Evolutionary conservation across 2,113 vertebrate species (phyloP), one percentile per base, ranked within the genome.

Genomic region (Dromiciops gliroides): DNA sequence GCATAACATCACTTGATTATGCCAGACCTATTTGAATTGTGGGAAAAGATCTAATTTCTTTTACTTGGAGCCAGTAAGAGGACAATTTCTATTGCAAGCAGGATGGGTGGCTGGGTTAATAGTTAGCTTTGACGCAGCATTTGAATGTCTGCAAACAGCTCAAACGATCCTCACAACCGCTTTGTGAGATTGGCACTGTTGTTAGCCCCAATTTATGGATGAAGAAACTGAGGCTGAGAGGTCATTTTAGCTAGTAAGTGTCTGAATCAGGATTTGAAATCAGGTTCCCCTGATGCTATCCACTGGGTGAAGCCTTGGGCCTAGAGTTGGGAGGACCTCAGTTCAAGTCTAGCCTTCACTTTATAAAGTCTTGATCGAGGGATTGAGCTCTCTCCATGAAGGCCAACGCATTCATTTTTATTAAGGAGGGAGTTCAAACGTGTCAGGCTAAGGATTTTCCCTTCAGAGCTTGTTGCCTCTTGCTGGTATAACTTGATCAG

Each of bases 401-500:
- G 5, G n/a, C 6, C 67, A 23, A 8, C 8, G 8, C 67, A 44
- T 94, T 93, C 50, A 89, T 89, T 50, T 7, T 93, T 93, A 44
- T 3, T 51, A 93, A 94, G 49, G 8, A 94, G 48, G 10, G 75
- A 91, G 44, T 88, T 50, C 28, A 51, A 53, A 91, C 49, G 52
- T 92, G 8, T 90, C 48, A 90, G 44, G 37, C 25, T 37, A 52
- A 91, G 93, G 37, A 47, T 91, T 12, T 14, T 11, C 93, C 93
- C 50, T 95, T 91, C 92, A 48, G 60, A 89, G 10, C 48, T 26
- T 91, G 14, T 75, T 95, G 23, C 37, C 25, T 92, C 49, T 92
- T 93, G 94, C 91, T 94, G 51, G 50, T 28, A 92, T 95, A 83
- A 44, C 48, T n/a, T 95, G 22, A 92, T 94, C 91, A 93, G 90